Conservation (phyloP, 2,113 vertebrate genomes). For the Pampusana beccarii region DNA sequence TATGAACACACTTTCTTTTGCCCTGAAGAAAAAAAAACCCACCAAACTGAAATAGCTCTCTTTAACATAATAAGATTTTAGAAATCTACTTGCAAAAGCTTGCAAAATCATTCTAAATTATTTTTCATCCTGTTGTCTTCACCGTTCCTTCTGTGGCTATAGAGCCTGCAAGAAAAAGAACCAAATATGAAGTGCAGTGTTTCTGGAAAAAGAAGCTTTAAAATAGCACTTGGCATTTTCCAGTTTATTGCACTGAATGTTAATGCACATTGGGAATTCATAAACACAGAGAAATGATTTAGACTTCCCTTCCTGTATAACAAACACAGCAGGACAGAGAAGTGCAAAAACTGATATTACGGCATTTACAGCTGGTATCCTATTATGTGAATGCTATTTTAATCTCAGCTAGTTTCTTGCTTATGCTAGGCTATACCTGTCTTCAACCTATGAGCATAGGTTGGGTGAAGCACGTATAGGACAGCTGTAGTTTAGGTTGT, state of each 20-base stretch:
- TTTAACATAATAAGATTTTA: background rate
- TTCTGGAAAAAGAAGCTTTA: conserved; percentile 51
- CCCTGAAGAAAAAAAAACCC: background rate
- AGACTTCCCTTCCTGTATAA: conserved; percentile 27
- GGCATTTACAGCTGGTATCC: background rate
- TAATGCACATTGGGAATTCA: conserved; percentile 61
- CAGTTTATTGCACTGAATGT: conserved; percentile 53
- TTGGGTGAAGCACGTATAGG: background rate
- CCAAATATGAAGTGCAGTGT: background rate
- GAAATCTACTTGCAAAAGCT: background rate
- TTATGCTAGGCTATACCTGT: background rate
- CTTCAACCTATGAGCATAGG: background rate
- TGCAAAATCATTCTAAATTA: background rate
- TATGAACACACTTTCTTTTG: background rate
- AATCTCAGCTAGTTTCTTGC: background rate
- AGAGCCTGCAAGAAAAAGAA: background rate
- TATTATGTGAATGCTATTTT: background rate
- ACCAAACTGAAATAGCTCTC: background rate
- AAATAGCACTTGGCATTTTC: conserved; percentile 56
- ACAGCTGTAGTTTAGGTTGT: background rate
- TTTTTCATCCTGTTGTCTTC: background rate
- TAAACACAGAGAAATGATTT: conserved; percentile 56
- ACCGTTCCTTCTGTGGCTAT: background rate
- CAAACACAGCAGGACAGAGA: conserved; percentile 20
- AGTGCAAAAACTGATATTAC: background rate